phyloP scores from a whole-genome alignment of 1,140 invertebrate genomes.

The Caerostris darwini region DNA sequence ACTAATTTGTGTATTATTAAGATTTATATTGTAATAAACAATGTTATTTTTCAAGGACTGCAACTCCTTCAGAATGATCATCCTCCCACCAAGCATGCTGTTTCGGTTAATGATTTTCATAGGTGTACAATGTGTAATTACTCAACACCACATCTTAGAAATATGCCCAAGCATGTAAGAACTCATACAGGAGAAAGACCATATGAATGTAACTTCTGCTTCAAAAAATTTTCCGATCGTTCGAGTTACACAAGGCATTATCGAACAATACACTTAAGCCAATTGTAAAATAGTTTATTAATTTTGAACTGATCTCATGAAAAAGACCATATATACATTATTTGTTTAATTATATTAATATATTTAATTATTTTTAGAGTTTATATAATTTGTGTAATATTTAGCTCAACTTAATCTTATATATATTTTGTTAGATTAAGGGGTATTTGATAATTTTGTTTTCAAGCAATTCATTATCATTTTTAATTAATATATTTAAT shows the following conservation, averaged over 20 bases:
- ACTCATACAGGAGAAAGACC: conserved; percentile 93
- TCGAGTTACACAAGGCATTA: conserved; percentile 14
- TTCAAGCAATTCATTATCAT: too few species aligned
- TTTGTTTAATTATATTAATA: neutral
- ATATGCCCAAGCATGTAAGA: conserved; percentile 87
- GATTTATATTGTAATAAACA: too few species aligned
- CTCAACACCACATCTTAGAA: neutral
- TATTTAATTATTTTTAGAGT: neutral
- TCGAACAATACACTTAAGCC: neutral
- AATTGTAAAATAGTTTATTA: neutral
- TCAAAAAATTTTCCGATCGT: conserved; percentile 80
- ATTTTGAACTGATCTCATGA: neutral
- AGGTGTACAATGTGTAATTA: conserved; percentile 27
- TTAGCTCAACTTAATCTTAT: too few species aligned
- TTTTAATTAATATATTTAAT: too few species aligned
- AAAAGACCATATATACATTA: neutral
- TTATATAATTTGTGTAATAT: neutral
- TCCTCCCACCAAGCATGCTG: neutral
- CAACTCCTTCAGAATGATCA: neutral
- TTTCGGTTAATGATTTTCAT: neutral
- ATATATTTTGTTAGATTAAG: too few species aligned
- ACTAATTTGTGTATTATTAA: too few species aligned
- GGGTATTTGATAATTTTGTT: too few species aligned
- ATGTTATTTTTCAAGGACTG: conserved; percentile 1
- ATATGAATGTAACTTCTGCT: conserved; percentile 95